Evolutionary conservation across 2,797 vertebrate genomes (phyloP).

Genomic region (Chelidonichthys spinosus): DNA sequence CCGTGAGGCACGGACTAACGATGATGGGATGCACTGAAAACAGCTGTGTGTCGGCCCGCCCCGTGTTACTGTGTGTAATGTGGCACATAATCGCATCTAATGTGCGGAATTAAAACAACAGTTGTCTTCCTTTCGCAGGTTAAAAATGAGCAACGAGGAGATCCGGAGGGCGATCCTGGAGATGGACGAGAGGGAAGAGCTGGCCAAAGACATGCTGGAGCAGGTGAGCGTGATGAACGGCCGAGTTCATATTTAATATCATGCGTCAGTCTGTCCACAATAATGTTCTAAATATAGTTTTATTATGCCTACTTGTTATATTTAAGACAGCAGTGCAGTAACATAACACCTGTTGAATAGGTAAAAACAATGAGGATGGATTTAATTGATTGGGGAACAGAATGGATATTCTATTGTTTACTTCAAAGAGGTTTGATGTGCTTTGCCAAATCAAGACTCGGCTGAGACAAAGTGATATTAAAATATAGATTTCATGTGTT

Average conservation of each 20-base stretch:
- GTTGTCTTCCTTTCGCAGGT: conserved; percentile 73
- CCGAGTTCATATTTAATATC: too few relatives aligned
- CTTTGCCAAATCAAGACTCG: not conserved
- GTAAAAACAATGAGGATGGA: not conserved
- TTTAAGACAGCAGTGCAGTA: not conserved
- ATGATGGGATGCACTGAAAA: conserved; percentile 46
- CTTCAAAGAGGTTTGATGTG: conserved; percentile 1
- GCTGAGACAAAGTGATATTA: not conserved
- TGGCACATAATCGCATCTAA: not conserved
- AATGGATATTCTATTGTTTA: not conserved
- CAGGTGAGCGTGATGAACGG: conserved; percentile 83
- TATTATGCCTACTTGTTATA: too few relatives aligned
- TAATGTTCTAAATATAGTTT: too few relatives aligned
- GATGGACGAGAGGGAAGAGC: conserved; percentile 97
- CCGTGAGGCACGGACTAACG: conserved; percentile 51
- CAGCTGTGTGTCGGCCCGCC: conserved; percentile 42
- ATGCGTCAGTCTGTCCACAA: too few relatives aligned
- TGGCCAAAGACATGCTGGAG: conserved; percentile 97
- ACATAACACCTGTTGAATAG: not conserved
- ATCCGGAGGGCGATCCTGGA: conserved; percentile 93
- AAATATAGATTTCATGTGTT: not conserved
- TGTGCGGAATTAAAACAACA: not conserved
- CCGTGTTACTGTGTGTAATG: not conserved
- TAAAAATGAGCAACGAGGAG: conserved; percentile 97
- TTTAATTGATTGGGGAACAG: not conserved